Conservation (phyloP, 2,113 vertebrate genomes). For the Lepisosteus osseus region DNA sequence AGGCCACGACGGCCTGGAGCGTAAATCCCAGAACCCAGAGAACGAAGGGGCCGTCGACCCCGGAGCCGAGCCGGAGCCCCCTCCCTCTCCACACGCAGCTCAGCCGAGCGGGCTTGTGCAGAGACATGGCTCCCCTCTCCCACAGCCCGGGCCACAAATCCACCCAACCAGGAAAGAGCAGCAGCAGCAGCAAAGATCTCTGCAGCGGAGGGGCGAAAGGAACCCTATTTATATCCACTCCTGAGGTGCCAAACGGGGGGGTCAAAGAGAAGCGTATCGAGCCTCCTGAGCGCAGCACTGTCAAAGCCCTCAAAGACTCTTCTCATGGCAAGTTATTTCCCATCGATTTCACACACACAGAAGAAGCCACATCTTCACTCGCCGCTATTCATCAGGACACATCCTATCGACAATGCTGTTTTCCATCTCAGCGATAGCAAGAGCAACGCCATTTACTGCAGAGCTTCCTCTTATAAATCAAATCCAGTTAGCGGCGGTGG, state of each 20-base stretch:
- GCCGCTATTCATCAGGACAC: slow-evolving; percentile 65
- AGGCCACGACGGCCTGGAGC: slow-evolving; percentile 64
- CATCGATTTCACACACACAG: slow-evolving; percentile 65
- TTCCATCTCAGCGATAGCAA: slow-evolving; percentile 67
- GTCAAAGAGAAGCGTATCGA: slow-evolving; percentile 43
- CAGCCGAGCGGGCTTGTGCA: slow-evolving; percentile 61
- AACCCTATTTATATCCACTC: slow-evolving; percentile 72
- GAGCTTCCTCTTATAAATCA: slow-evolving; percentile 74
- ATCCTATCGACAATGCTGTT: slow-evolving; percentile 72
- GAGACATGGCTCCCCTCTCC: slow-evolving; percentile 66
- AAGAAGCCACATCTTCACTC: slow-evolving; percentile 70
- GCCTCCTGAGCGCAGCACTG: slow-evolving; percentile 56
- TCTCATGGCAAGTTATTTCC: slow-evolving; percentile 62
- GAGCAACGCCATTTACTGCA: slow-evolving; percentile 63
- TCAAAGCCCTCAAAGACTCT: slow-evolving; percentile 63
- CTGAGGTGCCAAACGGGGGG: slow-evolving; percentile 27
- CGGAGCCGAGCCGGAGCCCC: slow-evolving; percentile 55
- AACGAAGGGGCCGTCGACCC: slow-evolving; percentile 58
- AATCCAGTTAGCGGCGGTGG: slow-evolving; percentile 67
- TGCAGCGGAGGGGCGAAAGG: slow-evolving; percentile 44
- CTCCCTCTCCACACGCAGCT: slow-evolving; percentile 53
- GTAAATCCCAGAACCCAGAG: slow-evolving; percentile 71
- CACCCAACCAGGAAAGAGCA: no score
- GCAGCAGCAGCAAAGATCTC: slow-evolving; percentile 53
- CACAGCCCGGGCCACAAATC: neutral